These are phyloP conservation scores for Panopea generosa DNA, from an alignment of 2,888 invertebrate species.

Conservation along the genomic window DNA sequence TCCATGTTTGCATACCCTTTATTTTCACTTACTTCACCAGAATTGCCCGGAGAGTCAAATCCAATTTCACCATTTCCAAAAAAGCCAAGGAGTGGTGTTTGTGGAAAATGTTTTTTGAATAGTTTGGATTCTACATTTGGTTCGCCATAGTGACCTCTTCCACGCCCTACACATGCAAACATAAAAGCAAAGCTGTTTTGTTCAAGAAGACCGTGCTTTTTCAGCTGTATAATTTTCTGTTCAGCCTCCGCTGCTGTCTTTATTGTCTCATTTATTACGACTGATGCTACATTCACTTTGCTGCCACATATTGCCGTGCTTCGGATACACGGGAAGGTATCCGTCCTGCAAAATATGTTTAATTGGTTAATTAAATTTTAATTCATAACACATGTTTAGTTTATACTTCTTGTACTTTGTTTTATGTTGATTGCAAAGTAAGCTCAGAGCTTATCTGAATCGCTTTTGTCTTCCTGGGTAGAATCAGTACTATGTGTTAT, in stretches of 20 bases:
- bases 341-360: constrained; percentile 40
- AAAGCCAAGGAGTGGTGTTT: constrained; percentile 85
- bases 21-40: too few species aligned
- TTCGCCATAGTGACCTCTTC: constrained; percentile 75
- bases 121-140: constrained; percentile 84
- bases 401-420: too few species aligned
- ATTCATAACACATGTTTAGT: too few species aligned
- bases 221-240: constrained; percentile 66
- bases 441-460: too few species aligned
- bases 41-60: constrained; percentile 66
- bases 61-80: constrained; percentile 86
- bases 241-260: constrained; percentile 65
- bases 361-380: not conserved
- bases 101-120: constrained; percentile 85
- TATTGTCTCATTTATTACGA: constrained; percentile 67
- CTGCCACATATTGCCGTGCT: constrained; percentile 73
- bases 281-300: constrained; percentile 70
- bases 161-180: constrained; percentile 86
- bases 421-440: too few species aligned
- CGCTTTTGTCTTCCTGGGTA: too few species aligned
- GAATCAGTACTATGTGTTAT: too few species aligned
- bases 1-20: not conserved
- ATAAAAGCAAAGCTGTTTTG: constrained; percentile 83
- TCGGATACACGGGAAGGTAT: constrained; percentile 47
- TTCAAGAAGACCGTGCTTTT: constrained; percentile 66